Conservation (phyloP, 2,888 invertebrate species). For the Sisyra terminalis region DNA sequence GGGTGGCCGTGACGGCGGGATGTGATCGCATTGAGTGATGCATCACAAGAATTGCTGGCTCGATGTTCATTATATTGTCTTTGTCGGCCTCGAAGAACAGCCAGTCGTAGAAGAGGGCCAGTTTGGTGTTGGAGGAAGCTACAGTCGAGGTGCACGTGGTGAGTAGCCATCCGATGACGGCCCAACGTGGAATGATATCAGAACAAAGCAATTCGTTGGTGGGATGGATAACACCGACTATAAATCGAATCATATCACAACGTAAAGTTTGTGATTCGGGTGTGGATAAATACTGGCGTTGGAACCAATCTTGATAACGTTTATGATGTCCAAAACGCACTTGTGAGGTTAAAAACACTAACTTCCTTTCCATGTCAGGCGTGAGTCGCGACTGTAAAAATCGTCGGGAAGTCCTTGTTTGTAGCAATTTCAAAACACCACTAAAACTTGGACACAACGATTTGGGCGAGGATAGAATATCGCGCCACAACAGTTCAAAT, state of each 20-base stretch:
- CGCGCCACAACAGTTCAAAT: constrained; percentile 77
- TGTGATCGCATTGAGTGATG: constrained; percentile 85
- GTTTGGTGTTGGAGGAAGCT: constrained; percentile 78
- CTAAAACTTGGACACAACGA: constrained; percentile 59
- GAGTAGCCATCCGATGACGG: constrained; percentile 84
- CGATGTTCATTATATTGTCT: constrained; percentile 92
- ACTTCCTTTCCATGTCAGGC: constrained; percentile 85
- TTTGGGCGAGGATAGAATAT: constrained; percentile 63
- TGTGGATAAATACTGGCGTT: constrained; percentile 77
- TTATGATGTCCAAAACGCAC: constrained; percentile 84
- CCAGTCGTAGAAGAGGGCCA: constrained; percentile 90
- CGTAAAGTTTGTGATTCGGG: constrained; percentile 81
- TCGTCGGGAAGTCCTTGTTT: constrained; percentile 70
- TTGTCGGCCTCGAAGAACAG: constrained; percentile 77
- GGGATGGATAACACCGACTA: constrained; percentile 87
- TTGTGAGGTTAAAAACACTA: constrained; percentile 70
- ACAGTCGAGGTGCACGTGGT: constrained; percentile 82
- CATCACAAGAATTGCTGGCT: constrained; percentile 88
- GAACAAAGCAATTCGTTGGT: constrained; percentile 83
- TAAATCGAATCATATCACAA: constrained; percentile 86
- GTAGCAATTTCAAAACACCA: constrained; percentile 63
- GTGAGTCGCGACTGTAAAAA: constrained; percentile 74
- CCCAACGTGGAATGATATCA: constrained; percentile 92
- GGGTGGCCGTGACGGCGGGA: constrained; percentile 76
- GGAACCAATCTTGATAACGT: constrained; percentile 90